phyloP scores from a whole-genome alignment of 2,888 invertebrate genomes.

The Lithophane semibrunnea region DNA sequence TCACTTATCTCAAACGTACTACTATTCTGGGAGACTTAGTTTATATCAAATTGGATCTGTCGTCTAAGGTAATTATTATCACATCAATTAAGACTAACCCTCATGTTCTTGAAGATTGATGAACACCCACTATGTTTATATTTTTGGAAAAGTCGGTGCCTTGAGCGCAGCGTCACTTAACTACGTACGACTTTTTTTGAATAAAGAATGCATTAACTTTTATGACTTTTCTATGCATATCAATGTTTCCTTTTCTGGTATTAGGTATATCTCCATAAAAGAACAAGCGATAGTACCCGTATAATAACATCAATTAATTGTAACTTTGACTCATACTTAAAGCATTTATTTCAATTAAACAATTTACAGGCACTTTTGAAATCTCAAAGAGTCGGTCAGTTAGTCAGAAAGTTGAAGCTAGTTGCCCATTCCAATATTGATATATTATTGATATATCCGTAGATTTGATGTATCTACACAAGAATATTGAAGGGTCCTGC shows the following conservation, averaged over 20 bases:
- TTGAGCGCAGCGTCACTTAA: neutral
- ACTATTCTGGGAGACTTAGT: slow-evolving; percentile 89
- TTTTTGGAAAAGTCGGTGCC: neutral
- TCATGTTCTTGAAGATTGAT: neutral
- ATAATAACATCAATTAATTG: neutral
- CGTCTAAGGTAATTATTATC: slow-evolving; percentile 77
- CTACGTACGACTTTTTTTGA: neutral
- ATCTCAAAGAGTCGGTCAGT: no score
- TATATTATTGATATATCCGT: no score
- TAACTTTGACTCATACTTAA: no score
- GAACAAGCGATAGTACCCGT: neutral
- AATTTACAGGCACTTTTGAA: no score
- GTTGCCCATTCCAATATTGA: no score
- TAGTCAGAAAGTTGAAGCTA: no score
- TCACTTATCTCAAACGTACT: slow-evolving; percentile 88
- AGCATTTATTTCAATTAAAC: no score
- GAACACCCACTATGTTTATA: neutral
- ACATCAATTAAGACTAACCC: neutral
- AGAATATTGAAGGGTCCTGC: neutral
- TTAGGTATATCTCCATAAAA: neutral
- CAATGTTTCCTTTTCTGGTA: neutral
- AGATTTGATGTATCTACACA: neutral
- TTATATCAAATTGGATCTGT: slow-evolving; percentile 89
- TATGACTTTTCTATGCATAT: neutral
- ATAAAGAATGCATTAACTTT: neutral